phyloP scores from a whole-genome alignment of 2,888 invertebrate genomes.

The Eupsilia transversa region DNA sequence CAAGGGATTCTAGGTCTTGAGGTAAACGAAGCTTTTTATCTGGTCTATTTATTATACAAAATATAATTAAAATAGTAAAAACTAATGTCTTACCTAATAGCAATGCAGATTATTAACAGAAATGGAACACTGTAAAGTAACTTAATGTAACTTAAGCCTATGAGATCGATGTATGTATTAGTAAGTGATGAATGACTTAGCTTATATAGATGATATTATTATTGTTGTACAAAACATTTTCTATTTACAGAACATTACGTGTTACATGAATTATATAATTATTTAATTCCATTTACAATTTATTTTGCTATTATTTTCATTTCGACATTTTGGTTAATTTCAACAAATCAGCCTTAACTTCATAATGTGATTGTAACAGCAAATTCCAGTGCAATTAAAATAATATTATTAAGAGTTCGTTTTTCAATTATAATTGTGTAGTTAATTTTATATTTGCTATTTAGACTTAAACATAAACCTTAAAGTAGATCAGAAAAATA shows the following conservation, averaged over 20 bases:
- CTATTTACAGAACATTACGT: slow-evolving; percentile 41
- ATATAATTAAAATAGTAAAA: neutral
- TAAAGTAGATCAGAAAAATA: neutral
- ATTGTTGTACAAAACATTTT: slow-evolving; percentile 43
- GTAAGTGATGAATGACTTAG: slow-evolving; percentile 18
- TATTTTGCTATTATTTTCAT: neutral
- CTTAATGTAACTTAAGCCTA: neutral
- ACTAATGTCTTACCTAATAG: neutral
- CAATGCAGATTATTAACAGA: neutral
- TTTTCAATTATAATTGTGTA: neutral
- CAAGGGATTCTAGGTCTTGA: slow-evolving; percentile 15
- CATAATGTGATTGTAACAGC: slow-evolving; percentile 2
- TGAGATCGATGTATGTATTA: slow-evolving; percentile 30
- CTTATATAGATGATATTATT: slow-evolving; percentile 12
- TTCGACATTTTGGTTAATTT: slow-evolving; percentile 1
- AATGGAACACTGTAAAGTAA: slow-evolving; percentile 14
- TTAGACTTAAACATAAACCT: neutral
- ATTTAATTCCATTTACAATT: slow-evolving; percentile 29
- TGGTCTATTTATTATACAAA: neutral
- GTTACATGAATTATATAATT: neutral
- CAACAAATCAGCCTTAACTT: slow-evolving; percentile 42
- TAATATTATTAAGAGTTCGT: neutral
- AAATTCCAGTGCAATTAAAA: slow-evolving; percentile 28
- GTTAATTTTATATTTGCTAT: neutral
- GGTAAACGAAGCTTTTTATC: slow-evolving; percentile 19